These are phyloP conservation scores for Bradypus variegatus DNA, from an alignment of 2,797 vertebrate genomes.

Conservation along the genomic window DNA sequence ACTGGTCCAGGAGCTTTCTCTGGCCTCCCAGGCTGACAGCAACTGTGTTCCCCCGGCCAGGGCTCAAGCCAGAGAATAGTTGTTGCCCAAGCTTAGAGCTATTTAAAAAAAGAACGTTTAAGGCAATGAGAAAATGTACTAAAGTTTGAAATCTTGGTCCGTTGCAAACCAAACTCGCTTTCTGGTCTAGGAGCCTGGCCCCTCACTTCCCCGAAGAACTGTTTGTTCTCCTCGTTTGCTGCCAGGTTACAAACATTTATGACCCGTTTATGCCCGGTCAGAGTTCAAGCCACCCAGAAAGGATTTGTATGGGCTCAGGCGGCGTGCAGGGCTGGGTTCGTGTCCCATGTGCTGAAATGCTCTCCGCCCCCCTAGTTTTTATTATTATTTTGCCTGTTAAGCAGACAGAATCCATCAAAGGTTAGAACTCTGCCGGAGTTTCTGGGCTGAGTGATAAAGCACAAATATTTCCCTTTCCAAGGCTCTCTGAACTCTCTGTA, in stretches of 20 bases:
- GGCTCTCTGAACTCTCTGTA: not conserved
- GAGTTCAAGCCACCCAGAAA: not conserved
- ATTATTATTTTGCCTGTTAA: conserved; percentile 24
- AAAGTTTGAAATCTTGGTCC: not conserved
- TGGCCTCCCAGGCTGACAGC: not conserved
- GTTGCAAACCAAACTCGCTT: not conserved
- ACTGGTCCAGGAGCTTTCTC: not conserved
- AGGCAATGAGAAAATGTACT: not conserved
- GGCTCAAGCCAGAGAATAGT: not conserved
- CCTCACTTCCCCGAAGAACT: not conserved
- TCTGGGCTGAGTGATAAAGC: conserved; percentile 5
- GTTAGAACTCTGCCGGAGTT: not conserved
- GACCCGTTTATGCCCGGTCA: not conserved
- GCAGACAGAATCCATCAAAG: conserved; percentile 33
- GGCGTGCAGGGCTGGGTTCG: not conserved
- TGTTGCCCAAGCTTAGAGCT: not conserved
- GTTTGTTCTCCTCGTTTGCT: not conserved
- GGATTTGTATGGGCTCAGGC: not conserved
- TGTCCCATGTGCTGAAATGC: not conserved
- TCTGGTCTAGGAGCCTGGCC: not conserved
- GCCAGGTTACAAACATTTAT: not conserved
- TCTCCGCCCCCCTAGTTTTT: not conserved
- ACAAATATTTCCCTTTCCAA: conserved; percentile 37
- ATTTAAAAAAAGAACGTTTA: not conserved
- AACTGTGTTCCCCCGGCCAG: not conserved